Evolutionary conservation across 1,140 invertebrate genomes (phyloP).

Genomic region (Arctopsyche grandis): DNA sequence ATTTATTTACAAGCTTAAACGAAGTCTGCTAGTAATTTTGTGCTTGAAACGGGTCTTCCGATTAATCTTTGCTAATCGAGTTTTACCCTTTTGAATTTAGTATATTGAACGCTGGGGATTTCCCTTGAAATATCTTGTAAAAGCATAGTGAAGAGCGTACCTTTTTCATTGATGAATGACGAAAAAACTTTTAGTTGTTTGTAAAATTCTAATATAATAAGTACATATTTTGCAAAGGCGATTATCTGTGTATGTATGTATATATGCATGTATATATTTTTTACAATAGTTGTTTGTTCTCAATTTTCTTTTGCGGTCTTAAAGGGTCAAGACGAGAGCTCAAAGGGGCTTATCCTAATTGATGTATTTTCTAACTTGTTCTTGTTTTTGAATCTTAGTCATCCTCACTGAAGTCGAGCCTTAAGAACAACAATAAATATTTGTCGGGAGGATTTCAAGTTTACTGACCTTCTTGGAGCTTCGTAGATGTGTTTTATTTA

Average conservation of each 20-base stretch:
- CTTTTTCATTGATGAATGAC: too few species aligned
- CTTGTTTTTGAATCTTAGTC: slow-evolving; percentile 16
- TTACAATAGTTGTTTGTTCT: background rate
- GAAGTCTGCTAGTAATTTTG: slow-evolving; percentile 34
- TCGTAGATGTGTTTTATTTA: background rate
- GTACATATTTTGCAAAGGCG: too few species aligned
- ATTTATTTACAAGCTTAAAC: slow-evolving; percentile 36
- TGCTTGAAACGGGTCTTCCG: slow-evolving; percentile 20
- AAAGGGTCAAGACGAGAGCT: background rate
- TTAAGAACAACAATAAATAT: slow-evolving; percentile 8
- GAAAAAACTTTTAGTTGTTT: too few species aligned
- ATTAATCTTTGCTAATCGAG: slow-evolving; percentile 41
- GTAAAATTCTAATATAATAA: too few species aligned
- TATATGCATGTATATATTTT: too few species aligned
- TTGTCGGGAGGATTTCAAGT: background rate
- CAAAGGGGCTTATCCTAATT: background rate
- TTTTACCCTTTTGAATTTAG: slow-evolving; percentile 32
- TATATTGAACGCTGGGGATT: slow-evolving; percentile 4
- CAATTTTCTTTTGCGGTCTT: background rate
- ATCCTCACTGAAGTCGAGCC: background rate
- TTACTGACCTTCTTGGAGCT: background rate
- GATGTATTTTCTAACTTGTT: slow-evolving; percentile 13
- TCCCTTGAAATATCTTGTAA: background rate
- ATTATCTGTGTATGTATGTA: too few species aligned
- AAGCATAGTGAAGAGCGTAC: too few species aligned